Evolutionary conservation across 2,113 vertebrate genomes (phyloP), one percentile per base, ranked within the genome.

Genomic region (Bettongia penicillata): DNA sequence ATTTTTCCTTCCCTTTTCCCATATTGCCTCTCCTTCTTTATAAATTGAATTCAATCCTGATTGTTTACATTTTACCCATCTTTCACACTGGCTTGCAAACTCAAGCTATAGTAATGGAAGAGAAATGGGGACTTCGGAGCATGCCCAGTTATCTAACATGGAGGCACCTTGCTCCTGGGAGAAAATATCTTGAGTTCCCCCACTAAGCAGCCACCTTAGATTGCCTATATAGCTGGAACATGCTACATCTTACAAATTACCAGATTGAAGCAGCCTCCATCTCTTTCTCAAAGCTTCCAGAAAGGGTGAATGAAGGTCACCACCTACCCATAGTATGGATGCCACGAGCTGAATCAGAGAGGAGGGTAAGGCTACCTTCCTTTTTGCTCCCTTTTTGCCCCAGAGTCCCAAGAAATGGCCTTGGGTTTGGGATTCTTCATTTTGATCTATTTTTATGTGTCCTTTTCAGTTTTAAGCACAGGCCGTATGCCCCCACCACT

Each of bases 1-100:
- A n/a, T n/a, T n/a, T 12, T n/a, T n/a, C n/a, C 16, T 77, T 43
- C 37, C 16, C 11, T 31, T 37, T 68, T 14, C 3, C 68, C 16
- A 19, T 37, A 31, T 31, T 37, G 0, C 57, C 28, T 5, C 16
- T n/a, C 16, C 31, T 16, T 77, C n/a, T 68, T 77, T 28, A 48
- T 61, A 31, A 61, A 61, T 61, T 37, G 25, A 37, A 61, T 31
- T 43, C 5, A 77, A 43, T 77, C 4, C n/a, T 77, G 68, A 22
- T 31, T 55, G 53, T 51, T 94, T 95, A 51, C 23, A n/a, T 93
- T 95, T 92, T 91, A 43, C 51, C 48, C 37, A 19, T 57, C 90
- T 50, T 47, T 90, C 90, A 19, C 16, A 77, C 57, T 68, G n/a
- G 61, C 43, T n/a, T 77, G n/a, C 68, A 77, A 77, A 5, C n/a